Evolutionary conservation across 1,140 invertebrate genomes (phyloP), one percentile per base, ranked within the genome.

Genomic region (Drosophila arawakana): DNA sequence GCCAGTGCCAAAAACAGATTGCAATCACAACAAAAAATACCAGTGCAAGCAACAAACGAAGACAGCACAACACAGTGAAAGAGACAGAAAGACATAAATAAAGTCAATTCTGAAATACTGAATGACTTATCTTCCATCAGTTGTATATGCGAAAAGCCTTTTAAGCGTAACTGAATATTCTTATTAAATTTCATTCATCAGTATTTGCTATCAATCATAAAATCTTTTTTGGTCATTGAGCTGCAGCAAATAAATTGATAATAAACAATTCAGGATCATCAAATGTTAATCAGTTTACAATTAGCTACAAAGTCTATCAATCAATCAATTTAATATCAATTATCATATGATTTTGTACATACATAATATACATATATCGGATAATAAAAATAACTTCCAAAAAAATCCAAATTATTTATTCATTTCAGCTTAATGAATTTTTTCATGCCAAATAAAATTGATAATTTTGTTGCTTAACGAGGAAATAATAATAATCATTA

Each of bases 241-340:
- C 1, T n/a, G 5, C 2, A 62, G 30, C 11, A 46, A 46, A 9
- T 3, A 8, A 21, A n/a, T 62, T 7, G 10, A 13, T 25, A 35
- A 11, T 7, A 9, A 49, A 43, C 10, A 49, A 34, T 11, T 10
- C 7, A 3, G 37, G 10, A 43, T 11, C 10, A 43, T 7, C 41
- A 43, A 43, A 11, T 60, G n/a, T 13, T 43, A n/a, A 54, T 67
- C 35, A 78, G 61, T 73, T 62, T 25, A 25, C 10, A 49, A 57
- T 13, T 9, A 76, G 18, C 30, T 21, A 0, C 3, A 34, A 25
- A 41, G 15, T 4, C 34, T 52, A 76, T 73, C n/a, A 67, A 78
- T 52, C 44, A 59, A 25, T n/a, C 15, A 46, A 34, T 7, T 30
- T 0, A 30, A 6, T 35, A 47, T 57, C 11, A 37, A 30, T 30